phyloP scores from a whole-genome alignment of 2,113 vertebrate genomes.

The Caranx melampygus region DNA sequence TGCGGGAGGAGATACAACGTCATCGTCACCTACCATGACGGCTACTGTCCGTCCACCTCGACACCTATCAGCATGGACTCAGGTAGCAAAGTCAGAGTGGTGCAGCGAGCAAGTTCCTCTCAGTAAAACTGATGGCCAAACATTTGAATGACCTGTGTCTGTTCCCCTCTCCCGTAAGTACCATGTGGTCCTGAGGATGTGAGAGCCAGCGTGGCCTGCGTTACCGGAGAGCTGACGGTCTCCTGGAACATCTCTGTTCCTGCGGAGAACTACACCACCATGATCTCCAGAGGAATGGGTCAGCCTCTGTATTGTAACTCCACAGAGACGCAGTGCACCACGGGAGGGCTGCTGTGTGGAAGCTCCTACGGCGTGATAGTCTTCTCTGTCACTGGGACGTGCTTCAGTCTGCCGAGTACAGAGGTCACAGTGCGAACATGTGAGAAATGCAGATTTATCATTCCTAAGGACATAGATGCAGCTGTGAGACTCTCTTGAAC shows the following conservation, averaged over 20 bases:
- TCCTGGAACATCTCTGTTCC: constrained; percentile 61
- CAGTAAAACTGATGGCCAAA: no score
- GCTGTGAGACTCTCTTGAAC: not conserved
- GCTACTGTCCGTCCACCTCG: constrained; percentile 70
- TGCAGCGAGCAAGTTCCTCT: not conserved
- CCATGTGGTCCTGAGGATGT: constrained; percentile 74
- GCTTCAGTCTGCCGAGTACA: constrained; percentile 66
- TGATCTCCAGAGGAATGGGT: constrained; percentile 53
- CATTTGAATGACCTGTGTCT: not conserved
- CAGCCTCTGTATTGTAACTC: constrained; percentile 62
- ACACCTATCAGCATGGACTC: constrained; percentile 70
- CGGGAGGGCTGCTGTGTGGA: constrained; percentile 62
- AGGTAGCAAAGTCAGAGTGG: constrained; percentile 48
- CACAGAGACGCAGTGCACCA: constrained; percentile 57
- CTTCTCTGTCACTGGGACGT: constrained; percentile 47
- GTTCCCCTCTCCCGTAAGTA: constrained; percentile 47
- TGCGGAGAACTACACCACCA: constrained; percentile 64
- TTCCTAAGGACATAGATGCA: not conserved
- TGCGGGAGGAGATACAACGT: constrained; percentile 76
- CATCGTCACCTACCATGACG: constrained; percentile 66
- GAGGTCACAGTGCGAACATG: constrained; percentile 64
- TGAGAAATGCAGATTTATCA: constrained; percentile 35
- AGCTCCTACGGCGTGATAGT: constrained; percentile 54
- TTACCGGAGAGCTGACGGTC: constrained; percentile 58
- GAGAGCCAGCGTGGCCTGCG: constrained; percentile 55